A percentile compares a stretch with the other conserved stretches of the same genome.
These are phyloP conservation scores for Pseudoatta argentina DNA, from an alignment of 1,140 invertebrate species.

Conservation along the genomic window DNA sequence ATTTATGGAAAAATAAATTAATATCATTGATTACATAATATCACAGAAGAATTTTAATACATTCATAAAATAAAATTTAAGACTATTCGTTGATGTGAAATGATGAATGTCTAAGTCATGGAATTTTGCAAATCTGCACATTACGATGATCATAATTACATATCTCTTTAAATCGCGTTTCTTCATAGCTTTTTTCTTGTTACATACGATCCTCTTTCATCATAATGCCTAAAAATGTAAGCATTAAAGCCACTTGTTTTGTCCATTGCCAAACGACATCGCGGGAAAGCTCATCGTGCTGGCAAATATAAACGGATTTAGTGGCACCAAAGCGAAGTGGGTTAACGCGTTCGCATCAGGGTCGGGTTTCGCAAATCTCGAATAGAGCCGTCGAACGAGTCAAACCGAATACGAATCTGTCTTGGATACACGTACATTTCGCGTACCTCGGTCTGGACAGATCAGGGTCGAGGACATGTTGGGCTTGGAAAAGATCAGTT, in stretches of 20 bases:
- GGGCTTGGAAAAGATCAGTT: slow-evolving; percentile 11
- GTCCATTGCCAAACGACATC: neutral
- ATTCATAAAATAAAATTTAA: neutral
- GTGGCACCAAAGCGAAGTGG: slow-evolving; percentile 36
- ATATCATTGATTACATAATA: neutral
- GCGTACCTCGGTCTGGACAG: neutral
- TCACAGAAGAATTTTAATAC: neutral
- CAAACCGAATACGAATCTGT: neutral
- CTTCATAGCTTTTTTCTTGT: neutral
- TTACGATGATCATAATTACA: neutral
- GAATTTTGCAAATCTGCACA: neutral
- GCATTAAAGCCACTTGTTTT: slow-evolving; percentile 31
- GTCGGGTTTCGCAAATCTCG: slow-evolving; percentile 42
- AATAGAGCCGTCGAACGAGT: neutral
- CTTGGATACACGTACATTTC: neutral
- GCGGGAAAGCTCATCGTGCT: neutral
- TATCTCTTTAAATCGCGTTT: neutral
- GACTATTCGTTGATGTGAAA: neutral
- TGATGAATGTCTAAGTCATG: neutral
- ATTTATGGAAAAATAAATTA: neutral
- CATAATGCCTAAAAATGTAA: neutral
- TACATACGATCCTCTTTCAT: neutral
- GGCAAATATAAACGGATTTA: slow-evolving; percentile 30
- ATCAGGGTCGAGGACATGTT: slow-evolving; percentile 22
- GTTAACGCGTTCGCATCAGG: slow-evolving; percentile 56